Conservation (phyloP, 2,113 vertebrate species). For the Zingel zingel region DNA sequence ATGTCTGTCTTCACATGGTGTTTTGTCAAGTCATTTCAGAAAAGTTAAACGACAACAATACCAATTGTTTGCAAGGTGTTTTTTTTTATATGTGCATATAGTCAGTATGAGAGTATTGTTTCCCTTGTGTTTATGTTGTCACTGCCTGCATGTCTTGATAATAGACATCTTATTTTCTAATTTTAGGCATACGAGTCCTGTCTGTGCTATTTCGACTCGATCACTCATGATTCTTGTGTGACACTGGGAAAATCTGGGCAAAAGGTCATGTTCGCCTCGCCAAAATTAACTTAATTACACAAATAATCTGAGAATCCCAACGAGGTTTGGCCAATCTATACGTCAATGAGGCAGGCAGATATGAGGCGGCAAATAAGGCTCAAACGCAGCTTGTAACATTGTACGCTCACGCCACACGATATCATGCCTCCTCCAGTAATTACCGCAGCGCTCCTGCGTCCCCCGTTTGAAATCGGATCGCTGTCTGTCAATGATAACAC, state of each 20-base stretch:
- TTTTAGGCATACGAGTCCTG: slow-evolving; percentile 5
- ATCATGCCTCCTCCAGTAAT: slow-evolving; percentile 78
- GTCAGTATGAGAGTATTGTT: neutral
- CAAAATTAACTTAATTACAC: slow-evolving; percentile 77
- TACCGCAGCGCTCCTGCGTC: slow-evolving; percentile 62
- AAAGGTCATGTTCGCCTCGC: slow-evolving; percentile 67
- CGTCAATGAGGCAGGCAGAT: slow-evolving; percentile 61
- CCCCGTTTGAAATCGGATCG: slow-evolving; percentile 69
- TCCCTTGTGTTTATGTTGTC: neutral
- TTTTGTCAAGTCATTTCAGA: neutral
- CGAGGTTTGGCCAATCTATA: slow-evolving; percentile 75
- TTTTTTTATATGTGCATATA: neutral
- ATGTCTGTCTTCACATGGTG: neutral
- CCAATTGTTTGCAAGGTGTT: neutral
- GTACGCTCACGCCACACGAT: slow-evolving; percentile 64
- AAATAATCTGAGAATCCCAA: slow-evolving; percentile 75
- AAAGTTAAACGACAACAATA: neutral
- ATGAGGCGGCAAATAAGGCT: slow-evolving; percentile 70
- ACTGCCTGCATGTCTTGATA: neutral
- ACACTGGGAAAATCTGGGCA: slow-evolving; percentile 32
- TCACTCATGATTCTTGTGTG: slow-evolving; percentile 23
- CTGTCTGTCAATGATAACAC: slow-evolving; percentile 68
- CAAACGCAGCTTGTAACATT: slow-evolving; percentile 76
- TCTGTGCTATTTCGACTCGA: slow-evolving; percentile 19
- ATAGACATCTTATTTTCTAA: neutral